Evolutionary conservation across 2,888 invertebrate genomes (phyloP), one percentile per base, ranked within the genome.

Genomic region (Timema podura): DNA sequence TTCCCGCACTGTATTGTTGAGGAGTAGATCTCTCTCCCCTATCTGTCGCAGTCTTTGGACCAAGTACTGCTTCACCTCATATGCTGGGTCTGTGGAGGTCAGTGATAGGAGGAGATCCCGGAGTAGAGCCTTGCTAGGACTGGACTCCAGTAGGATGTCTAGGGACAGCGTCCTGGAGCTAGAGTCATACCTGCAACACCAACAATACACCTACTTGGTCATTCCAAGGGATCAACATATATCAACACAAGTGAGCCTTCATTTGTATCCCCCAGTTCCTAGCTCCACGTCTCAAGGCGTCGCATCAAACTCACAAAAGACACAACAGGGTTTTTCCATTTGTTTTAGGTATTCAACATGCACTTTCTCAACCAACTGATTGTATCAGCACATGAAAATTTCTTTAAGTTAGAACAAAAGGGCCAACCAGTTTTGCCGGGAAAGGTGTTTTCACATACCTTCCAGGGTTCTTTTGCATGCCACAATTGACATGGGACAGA

Each of bases 81-180:
- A 88, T 45, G 84, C 83, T 0, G 82, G 80, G 76, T 88, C 88
- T 45, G 80, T 80, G 0, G 82, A 81, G 2, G 78, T 78, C 46
- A 88, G 78, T 73, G 84, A 86, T 7, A 83, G 76, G 0, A 89
- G 74, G 9, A 90, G 76, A 10, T 84, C 79, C 48, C 78, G 78
- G 48, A 93, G 75, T 46, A 86, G 83, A 10, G 83, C 81, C 16
- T 84, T 82, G 9, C 81, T 82, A 0, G 89, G 88, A 47, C 85
- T 80, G 68, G 85, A 83, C 68, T 87, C 84, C 5, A 93, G 81
- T 13, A 93, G 79, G 9, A 92, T 82, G 76, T 92, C 90, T n/a
- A 89, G 79, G 0, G 92, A 90, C 68, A 90, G 76, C 0, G 89
- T 88, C 76, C 92, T 83, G 0, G 89, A 86, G 73, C 90, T 91